Percentiles rank a stretch among this genome's conserved stretches.
phyloP scores from a whole-genome alignment of 1,140 invertebrate species.

The Pinna nobilis region DNA sequence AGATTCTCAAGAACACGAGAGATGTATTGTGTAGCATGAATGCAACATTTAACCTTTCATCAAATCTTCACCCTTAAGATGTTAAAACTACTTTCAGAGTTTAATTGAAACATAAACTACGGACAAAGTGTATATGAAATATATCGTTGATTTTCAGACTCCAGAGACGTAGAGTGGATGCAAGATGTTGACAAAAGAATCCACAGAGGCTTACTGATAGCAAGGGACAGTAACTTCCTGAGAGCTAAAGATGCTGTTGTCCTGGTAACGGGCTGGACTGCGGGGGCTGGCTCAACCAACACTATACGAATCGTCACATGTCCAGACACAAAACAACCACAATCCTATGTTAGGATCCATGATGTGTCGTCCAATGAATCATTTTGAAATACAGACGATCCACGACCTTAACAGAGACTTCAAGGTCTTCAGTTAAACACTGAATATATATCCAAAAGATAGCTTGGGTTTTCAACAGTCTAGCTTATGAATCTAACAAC shows the following conservation, averaged over 20 bases:
- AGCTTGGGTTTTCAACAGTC: too few relatives aligned
- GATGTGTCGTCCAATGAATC: not conserved
- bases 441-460: too few relatives aligned
- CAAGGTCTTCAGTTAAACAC: too few relatives aligned
- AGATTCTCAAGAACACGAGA: too few relatives aligned
- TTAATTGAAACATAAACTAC: not conserved
- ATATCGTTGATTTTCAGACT: slow-evolving; percentile 24
- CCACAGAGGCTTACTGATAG: slow-evolving; percentile 89
- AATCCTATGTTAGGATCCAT: slow-evolving; percentile 5
- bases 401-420: too few relatives aligned
- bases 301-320: slow-evolving; percentile 89
- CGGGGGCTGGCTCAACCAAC: slow-evolving; percentile 95
- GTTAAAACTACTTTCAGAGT: too few relatives aligned
- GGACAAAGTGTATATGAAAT: not conserved
- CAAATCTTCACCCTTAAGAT: too few relatives aligned
- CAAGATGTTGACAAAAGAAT: slow-evolving; percentile 96
- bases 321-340: slow-evolving; percentile 4
- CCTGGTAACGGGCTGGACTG: slow-evolving; percentile 95
- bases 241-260: slow-evolving; percentile 88
- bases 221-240: slow-evolving; percentile 89
- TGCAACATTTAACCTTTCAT: too few relatives aligned
- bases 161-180: slow-evolving; percentile 85
- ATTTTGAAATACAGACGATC: too few relatives aligned
- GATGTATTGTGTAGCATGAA: too few relatives aligned
- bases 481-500: too few relatives aligned